phyloP scores from a whole-genome alignment of 2,888 invertebrate species.

The Callinectes sapidus region DNA sequence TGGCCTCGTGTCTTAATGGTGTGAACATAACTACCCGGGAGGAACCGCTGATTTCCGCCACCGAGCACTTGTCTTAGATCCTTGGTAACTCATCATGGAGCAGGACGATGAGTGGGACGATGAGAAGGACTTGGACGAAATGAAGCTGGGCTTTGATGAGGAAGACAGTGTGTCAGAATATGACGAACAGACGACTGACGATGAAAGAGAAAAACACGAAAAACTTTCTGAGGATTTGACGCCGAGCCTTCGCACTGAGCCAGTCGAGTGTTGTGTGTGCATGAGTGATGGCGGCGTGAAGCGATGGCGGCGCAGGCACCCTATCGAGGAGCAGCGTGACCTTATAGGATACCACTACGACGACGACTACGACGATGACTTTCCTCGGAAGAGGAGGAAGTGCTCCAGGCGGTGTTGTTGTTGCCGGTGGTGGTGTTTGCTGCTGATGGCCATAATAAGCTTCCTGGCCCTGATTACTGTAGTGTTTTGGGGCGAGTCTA shows the following conservation, averaged over 20 bases:
- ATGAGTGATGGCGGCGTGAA: slow-evolving; percentile 18
- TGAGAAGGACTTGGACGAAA: slow-evolving; percentile 23
- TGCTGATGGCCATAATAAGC: slow-evolving; percentile 49
- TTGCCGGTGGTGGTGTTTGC: slow-evolving; percentile 56
- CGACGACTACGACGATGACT: slow-evolving; percentile 24
- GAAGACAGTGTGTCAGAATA: background rate
- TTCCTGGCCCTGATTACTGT: slow-evolving; percentile 42
- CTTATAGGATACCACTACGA: slow-evolving; percentile 18
- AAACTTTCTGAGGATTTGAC: slow-evolving; percentile 13
- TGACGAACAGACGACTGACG: background rate
- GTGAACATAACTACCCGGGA: slow-evolving; percentile 18
- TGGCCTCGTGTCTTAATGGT: slow-evolving; percentile 29
- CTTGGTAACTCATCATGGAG: slow-evolving; percentile 20
- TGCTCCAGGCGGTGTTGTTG: slow-evolving; percentile 49
- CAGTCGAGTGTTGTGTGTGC: slow-evolving; percentile 55
- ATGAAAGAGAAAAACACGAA: slow-evolving; percentile 19
- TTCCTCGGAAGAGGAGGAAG: background rate
- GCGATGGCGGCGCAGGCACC: background rate
- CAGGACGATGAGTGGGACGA: slow-evolving; percentile 23
- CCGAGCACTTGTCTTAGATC: background rate
- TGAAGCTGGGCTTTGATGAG: background rate
- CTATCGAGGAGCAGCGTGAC: slow-evolving; percentile 1
- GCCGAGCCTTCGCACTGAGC: slow-evolving; percentile 14
- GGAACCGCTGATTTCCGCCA: slow-evolving; percentile 18
- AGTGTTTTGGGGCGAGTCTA: slow-evolving; percentile 52